Evolutionary conservation across 2,797 vertebrate genomes (phyloP).

Genomic region (Pangasius krempfi): DNA sequence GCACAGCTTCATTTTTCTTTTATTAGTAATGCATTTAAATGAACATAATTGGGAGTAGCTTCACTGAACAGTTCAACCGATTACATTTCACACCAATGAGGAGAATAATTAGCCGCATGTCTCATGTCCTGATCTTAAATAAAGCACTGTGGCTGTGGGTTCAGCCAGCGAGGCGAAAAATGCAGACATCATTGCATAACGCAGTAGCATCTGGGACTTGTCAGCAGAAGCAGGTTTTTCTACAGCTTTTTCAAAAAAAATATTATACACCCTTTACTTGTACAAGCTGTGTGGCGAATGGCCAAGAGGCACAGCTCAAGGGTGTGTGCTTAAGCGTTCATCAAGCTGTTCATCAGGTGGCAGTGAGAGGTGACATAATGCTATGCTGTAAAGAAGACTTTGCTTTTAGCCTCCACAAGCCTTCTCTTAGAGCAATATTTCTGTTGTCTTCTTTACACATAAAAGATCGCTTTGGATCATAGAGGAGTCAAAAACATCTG

Average conservation of each 20-base stretch:
- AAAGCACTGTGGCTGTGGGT: background rate
- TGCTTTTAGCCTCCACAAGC: background rate
- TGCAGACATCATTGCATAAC: background rate
- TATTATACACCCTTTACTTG: background rate
- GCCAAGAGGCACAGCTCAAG: background rate
- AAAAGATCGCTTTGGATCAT: background rate
- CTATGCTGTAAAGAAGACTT: background rate
- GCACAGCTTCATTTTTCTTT: constrained; percentile 7
- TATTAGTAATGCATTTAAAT: constrained; percentile 6
- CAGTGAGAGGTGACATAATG: background rate
- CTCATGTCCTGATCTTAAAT: background rate
- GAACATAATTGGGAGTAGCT: constrained; percentile 13
- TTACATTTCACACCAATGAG: constrained; percentile 27
- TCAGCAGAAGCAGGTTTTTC: background rate
- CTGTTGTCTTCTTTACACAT: background rate
- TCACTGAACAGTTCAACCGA: constrained; percentile 26
- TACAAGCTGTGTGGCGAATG: background rate
- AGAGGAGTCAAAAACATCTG: background rate
- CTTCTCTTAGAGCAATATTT: background rate
- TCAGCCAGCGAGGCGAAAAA: background rate
- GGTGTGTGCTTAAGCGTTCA: background rate
- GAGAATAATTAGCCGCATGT: background rate
- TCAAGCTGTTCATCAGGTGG: background rate
- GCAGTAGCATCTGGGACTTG: background rate
- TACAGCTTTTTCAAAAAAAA: background rate